Base-by-base conservation (phyloP, 2,797 vertebrate genomes). In the Myotis findleyi region DNA sequence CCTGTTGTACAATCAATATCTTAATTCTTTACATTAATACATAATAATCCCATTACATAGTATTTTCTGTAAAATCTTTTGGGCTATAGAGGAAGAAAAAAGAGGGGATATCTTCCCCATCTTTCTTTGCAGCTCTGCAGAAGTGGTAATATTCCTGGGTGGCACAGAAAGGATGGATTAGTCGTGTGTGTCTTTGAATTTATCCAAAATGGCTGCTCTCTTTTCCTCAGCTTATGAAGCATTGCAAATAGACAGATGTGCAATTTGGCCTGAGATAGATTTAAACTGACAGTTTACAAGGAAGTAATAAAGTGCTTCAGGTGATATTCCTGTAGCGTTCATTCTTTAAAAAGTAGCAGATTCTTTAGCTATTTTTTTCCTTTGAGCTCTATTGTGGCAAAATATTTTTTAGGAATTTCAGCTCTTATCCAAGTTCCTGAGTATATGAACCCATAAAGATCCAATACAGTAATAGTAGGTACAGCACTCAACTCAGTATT, bases 301-400 rank as follows among this genome's bases (percentile, higher is more conserved):
- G 8, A 91, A 87, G 5, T 69, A 93, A 93, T 71, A 62, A 75
- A 88, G 44, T 86, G 25, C 25, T 83, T 83, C 38, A 68, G 49
- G 73, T 64, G 33, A 88, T 93, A 88, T 92, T 95, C 51, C 41
- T 95, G 6, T 88, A 94, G 57, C 71, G 11, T 95, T 96, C 18
- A 49, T 81, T 94, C 9, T n/a, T 92, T 92, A 77, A 86, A 85
- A 95, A 23, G 25, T 82, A 79, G 44, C 23, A 18, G n/a, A 72
- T 30, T 75, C 8, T 88, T 94, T 14, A 72, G 41, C 25, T 87
- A 2, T 9, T 47, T 73, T 36, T 38, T 64, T 49, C 33, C 53
- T 82, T 84, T 27, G 16, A 81, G 62, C 10, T 82, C 2, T 75
- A 79, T 57, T 79, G 6, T 91, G 36, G 41, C 3, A 75, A 94